Evolutionary conservation across 1,140 invertebrate species (phyloP), one percentile per base, ranked within the genome.

Genomic region (Polypedilum pembai): DNA sequence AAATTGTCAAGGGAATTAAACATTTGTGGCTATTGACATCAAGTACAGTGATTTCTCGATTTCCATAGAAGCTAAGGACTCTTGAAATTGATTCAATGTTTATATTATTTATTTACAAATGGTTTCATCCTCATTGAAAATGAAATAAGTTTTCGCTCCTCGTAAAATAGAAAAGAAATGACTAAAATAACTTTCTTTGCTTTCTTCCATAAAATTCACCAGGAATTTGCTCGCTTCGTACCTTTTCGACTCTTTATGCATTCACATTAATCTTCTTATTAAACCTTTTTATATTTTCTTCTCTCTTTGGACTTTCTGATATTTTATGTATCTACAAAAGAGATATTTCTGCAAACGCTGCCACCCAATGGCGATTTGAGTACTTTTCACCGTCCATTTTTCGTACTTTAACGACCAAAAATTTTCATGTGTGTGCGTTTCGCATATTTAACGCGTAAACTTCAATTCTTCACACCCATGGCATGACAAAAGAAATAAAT

Each of bases 211-310:
- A 56, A 56, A 56, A 56, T 56, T n/a, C 45, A 56, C 45, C 45
- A 56, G 45, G 45, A 56, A 56, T 56, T 45, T 10, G 24, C 24
- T 33, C 5, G 24, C 5, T 33, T 56, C 12, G 4, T 56, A 56
- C 45, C 45, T 56, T 56, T 56, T 56, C 15, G 12, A 4, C 45
- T 12, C 45, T 56, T 33, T n/a, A 56, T 56, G 12, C 45, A n/a
- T 56, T 56, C n/a, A 56, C 45, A 56, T 56, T 56, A 56, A 56
- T 56, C 45, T 56, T 56, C 4, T 56, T 56, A 56, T 56, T 56
- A 56, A 56, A 56, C 45, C 45, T 56, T 56, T 56, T 56, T 56
- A 33, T 56, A 56, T 56, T 56, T 56, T n/a, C 45, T 56, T 56
- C 45, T 56, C n/a, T n/a, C n/a, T 56, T 12, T 56, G 8, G n/a